A percentile compares a stretch with the other conserved stretches of the same genome.
These are phyloP conservation scores for Eumaeus atala DNA, from an alignment of 1,140 invertebrate genomes.

Conservation along the genomic window DNA sequence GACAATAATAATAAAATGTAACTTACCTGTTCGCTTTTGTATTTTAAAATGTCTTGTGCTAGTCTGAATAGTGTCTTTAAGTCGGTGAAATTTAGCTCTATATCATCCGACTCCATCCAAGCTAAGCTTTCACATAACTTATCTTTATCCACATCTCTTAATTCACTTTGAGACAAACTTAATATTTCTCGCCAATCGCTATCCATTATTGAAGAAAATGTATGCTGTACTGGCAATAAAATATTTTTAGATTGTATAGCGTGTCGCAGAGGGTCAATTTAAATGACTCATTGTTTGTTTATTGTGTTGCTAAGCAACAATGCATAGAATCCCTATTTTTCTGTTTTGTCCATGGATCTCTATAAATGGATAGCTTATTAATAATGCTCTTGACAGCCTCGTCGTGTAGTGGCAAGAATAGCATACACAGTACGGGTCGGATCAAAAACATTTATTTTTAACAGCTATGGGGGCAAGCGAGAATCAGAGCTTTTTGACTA, in stretches of 20 bases:
- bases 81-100: slow-evolving; percentile 73
- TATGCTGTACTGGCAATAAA: neutral
- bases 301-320: slow-evolving; percentile 22
- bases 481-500: too few species aligned
- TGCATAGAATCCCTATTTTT: too few species aligned
- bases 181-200: slow-evolving; percentile 78
- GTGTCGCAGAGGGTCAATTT: too few species aligned
- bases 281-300: slow-evolving; percentile 10
- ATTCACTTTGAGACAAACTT: slow-evolving; percentile 70
- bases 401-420: too few species aligned
- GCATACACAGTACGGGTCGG: too few species aligned
- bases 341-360: too few species aligned
- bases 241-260: neutral
- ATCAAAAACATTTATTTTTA: too few species aligned
- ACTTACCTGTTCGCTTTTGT: slow-evolving; percentile 79
- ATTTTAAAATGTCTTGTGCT: slow-evolving; percentile 78
- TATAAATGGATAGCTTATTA: too few species aligned
- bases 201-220: slow-evolving; percentile 41
- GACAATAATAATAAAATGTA: too few species aligned
- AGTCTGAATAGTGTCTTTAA: slow-evolving; percentile 75
- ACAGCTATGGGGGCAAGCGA: too few species aligned
- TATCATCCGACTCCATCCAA: slow-evolving; percentile 76
- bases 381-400: too few species aligned
- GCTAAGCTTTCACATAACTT: slow-evolving; percentile 76
- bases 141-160: slow-evolving; percentile 77